These are phyloP conservation scores for Colaptes auratus DNA, from an alignment of 2,113 vertebrate genomes.

Conservation along the genomic window DNA sequence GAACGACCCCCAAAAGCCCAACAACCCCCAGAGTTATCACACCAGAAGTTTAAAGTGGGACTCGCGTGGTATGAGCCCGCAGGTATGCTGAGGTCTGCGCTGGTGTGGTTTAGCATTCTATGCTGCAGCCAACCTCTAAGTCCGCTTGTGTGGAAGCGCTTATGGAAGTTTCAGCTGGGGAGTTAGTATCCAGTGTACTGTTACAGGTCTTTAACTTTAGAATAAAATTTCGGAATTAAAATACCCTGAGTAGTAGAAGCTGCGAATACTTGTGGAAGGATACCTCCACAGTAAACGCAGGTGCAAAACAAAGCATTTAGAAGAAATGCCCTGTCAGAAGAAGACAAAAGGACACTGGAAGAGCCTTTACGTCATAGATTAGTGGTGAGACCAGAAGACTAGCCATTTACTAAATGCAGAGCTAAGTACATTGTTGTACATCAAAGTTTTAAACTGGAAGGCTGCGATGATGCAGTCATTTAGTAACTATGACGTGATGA, in stretches of 20 bases:
- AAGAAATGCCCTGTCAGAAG: neutral
- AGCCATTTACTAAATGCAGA: neutral
- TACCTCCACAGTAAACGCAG: neutral
- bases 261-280: neutral
- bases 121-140: rapidly evolving
- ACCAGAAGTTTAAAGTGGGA: rapidly evolving
- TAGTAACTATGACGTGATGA: too few species aligned
- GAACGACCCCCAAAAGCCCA: rapidly evolving
- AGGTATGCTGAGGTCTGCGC: rapidly evolving
- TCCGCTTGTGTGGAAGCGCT: rapidly evolving
- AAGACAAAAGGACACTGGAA: neutral
- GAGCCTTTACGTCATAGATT: neutral
- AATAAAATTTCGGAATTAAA: neutral
- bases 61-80: too few species aligned
- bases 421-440: rapidly evolving
- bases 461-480: neutral
- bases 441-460: neutral
- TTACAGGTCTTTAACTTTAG: too few species aligned
- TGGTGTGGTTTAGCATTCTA: rapidly evolving
- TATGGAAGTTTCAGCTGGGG: rapidly evolving
- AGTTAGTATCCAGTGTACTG: rapidly evolving
- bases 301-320: neutral
- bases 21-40: too few species aligned
- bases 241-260: neutral
- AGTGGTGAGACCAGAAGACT: neutral